A percentile compares a stretch with the other conserved stretches of the same genome.
Conservation (phyloP, 2,113 vertebrate species). For the Tachycineta bicolor region DNA sequence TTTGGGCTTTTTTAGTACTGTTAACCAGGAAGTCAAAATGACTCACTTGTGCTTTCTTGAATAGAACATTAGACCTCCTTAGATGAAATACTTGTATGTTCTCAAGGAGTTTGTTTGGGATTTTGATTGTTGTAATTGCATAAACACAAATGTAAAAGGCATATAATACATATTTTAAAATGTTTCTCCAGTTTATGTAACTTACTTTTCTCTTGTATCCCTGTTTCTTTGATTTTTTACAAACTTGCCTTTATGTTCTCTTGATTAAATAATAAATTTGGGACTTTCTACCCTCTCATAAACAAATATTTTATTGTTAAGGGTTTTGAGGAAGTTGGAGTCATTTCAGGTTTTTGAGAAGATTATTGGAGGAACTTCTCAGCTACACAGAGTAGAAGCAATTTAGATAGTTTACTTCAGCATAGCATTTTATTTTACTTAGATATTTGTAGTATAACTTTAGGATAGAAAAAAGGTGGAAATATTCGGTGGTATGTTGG, state of each 20-base stretch:
- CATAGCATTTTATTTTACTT: neutral
- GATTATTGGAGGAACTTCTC: neutral
- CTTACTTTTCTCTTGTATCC: neutral
- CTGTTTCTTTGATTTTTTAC: conserved; percentile 20
- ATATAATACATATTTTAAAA: neutral
- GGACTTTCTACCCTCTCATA: neutral
- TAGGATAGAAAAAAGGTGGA: neutral
- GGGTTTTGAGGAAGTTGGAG: neutral
- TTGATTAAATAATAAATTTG: conserved; percentile 29
- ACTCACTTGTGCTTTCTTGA: neutral
- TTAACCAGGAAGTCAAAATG: neutral
- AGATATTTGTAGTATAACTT: neutral
- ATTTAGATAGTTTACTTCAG: neutral
- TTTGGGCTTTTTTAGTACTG: neutral
- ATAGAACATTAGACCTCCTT: neutral
- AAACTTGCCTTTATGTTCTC: conserved; percentile 11
- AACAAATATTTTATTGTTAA: neutral
- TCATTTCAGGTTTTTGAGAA: neutral
- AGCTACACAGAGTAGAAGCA: neutral
- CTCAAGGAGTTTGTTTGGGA: neutral
- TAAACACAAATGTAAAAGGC: neutral
- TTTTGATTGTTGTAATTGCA: neutral
- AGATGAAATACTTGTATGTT: neutral
- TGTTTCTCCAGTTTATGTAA: neutral
- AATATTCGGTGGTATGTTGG: neutral